A percentile compares a stretch with the other conserved stretches of the same genome.
Evolutionary conservation across 2,113 vertebrate genomes (phyloP).

Genomic region (Columba livia): DNA sequence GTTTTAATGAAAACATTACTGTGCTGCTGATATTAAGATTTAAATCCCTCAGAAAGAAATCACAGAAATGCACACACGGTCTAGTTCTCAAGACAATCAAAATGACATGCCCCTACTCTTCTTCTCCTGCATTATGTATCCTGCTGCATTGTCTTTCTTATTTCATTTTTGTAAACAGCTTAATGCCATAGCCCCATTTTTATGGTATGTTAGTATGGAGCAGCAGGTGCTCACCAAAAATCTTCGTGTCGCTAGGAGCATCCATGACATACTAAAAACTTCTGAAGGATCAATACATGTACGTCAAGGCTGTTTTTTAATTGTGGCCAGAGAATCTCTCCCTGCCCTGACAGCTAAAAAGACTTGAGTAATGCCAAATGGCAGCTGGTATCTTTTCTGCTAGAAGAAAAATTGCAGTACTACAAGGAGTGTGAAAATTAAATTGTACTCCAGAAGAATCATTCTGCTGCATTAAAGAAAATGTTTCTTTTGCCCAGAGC

Average conservation of each 20-base stretch:
- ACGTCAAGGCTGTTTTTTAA: background rate
- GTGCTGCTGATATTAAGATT: background rate
- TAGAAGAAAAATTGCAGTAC: background rate
- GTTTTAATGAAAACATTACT: slow-evolving; percentile 3
- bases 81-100: background rate
- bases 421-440: background rate
- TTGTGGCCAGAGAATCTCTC: background rate
- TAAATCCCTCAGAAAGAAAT: slow-evolving; percentile 1
- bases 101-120: background rate
- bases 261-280: background rate
- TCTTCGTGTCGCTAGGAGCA: background rate
- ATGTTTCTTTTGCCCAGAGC: background rate
- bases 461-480: background rate
- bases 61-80: background rate
- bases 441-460: background rate
- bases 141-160: background rate
- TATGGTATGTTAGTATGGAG: background rate
- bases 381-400: background rate
- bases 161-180: background rate
- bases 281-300: background rate
- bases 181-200: background rate
- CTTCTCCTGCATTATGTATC: background rate
- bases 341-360: background rate
- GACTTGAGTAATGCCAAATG: background rate
- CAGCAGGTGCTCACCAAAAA: background rate